Conservation (phyloP, 2,797 vertebrate species). For the Euthynnus affinis region DNA sequence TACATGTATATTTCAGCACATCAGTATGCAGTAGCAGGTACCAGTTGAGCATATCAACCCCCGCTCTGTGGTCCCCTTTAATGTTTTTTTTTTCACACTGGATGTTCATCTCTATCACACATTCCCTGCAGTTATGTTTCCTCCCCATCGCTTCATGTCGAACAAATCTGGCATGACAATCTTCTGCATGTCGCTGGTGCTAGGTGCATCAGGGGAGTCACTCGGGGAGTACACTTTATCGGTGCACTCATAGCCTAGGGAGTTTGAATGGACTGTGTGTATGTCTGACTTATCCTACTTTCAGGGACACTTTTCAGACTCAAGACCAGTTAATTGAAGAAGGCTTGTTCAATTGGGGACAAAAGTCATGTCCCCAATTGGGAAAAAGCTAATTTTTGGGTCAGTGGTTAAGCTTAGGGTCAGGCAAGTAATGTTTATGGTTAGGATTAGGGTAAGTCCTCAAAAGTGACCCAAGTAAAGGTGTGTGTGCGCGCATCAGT, state of each 20-base stretch:
- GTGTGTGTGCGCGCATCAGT: background rate
- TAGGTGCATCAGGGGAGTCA: slow-evolving; percentile 63
- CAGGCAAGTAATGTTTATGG: too few species aligned
- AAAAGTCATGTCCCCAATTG: too few species aligned
- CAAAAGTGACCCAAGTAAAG: too few species aligned
- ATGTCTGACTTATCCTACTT: background rate
- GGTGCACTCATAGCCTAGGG: slow-evolving; percentile 57
- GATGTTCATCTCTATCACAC: slow-evolving; percentile 67
- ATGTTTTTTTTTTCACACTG: slow-evolving; percentile 54
- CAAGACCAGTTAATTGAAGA: too few species aligned
- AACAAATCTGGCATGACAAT: slow-evolving; percentile 80
- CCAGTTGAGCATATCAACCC: slow-evolving; percentile 14
- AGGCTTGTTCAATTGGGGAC: too few species aligned
- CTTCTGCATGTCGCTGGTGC: slow-evolving; percentile 58
- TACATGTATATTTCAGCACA: slow-evolving; percentile 17
- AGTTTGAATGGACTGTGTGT: slow-evolving; percentile 38
- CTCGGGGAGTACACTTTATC: slow-evolving; percentile 65
- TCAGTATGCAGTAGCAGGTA: slow-evolving; percentile 35
- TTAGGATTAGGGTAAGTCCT: too few species aligned
- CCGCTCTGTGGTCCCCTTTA: slow-evolving; percentile 49
- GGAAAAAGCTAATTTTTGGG: too few species aligned
- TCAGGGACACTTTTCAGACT: too few species aligned
- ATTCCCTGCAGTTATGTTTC: slow-evolving; percentile 72
- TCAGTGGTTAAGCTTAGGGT: too few species aligned
- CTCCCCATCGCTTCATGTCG: slow-evolving; percentile 67